Conservation (phyloP, 2,888 invertebrate species). For the Xanthia togata region DNA sequence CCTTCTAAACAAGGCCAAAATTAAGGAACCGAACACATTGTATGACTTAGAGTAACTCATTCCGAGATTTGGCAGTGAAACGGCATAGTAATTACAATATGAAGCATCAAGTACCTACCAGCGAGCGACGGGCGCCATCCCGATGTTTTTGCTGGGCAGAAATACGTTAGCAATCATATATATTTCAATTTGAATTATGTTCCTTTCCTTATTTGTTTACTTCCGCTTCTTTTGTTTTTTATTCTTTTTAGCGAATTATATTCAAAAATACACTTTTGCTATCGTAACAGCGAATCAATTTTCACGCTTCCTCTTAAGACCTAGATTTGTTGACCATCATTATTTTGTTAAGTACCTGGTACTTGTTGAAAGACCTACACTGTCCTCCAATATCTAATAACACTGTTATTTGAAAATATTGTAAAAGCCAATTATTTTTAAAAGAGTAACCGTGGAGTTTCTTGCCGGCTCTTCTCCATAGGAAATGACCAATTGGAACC, state of each 20-base stretch:
- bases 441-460: too few species aligned
- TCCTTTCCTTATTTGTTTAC: slow-evolving; percentile 9
- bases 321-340: too few species aligned
- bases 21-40: slow-evolving; percentile 8
- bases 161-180: background rate
- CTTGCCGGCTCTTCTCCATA: too few species aligned
- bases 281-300: background rate
- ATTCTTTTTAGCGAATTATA: background rate
- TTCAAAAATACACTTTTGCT: background rate
- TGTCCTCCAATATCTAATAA: too few species aligned
- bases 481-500: too few species aligned
- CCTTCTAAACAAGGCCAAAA: slow-evolving; percentile 9
- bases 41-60: slow-evolving; percentile 10
- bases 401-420: too few species aligned
- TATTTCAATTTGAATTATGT: slow-evolving; percentile 28
- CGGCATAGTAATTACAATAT: slow-evolving; percentile 34
- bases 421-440: too few species aligned
- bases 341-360: too few species aligned
- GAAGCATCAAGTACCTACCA: slow-evolving; percentile 14
- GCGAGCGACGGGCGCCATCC: background rate
- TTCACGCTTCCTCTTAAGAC: too few species aligned
- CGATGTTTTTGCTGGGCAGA: slow-evolving; percentile 5
- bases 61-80: slow-evolving; percentile 28
- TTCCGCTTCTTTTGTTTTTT: background rate
- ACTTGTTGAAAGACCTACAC: too few species aligned